Percentiles rank a stretch among this genome's conserved stretches.
phyloP scores from a whole-genome alignment of 2,113 vertebrate species.

The Chunga burmeisteri region DNA sequence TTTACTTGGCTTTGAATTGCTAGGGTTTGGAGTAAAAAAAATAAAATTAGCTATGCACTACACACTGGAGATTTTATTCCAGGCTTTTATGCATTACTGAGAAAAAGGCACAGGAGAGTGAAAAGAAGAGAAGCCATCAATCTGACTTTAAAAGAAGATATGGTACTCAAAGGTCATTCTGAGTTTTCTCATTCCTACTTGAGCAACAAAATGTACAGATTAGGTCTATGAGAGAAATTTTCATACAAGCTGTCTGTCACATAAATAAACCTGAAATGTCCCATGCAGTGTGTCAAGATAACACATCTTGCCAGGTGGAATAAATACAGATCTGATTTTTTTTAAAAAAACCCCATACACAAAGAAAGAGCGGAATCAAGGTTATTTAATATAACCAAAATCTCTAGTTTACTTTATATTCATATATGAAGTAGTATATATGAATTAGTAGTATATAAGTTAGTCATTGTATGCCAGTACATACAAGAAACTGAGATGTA shows the following conservation, averaged over 20 bases:
- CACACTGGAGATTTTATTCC: conserved; percentile 47
- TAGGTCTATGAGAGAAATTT: not conserved
- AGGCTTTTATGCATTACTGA: not conserved
- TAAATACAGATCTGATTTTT: not conserved
- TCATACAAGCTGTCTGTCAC: not conserved
- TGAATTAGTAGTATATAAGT: not conserved
- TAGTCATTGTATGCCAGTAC: not conserved
- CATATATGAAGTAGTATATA: not conserved
- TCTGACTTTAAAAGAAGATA: conserved; percentile 11
- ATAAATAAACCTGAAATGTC: not conserved
- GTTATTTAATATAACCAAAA: not conserved
- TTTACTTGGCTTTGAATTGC: conserved; percentile 69
- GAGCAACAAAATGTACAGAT: not conserved
- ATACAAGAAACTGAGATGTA: not conserved
- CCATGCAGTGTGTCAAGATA: not conserved
- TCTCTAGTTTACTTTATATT: not conserved
- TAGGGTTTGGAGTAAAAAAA: conserved; percentile 57
- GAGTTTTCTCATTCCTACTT: not conserved
- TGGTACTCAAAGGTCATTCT: not conserved
- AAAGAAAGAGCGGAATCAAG: not conserved
- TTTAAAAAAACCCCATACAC: not conserved
- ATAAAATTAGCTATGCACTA: conserved; percentile 54
- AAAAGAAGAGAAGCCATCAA: not conserved
- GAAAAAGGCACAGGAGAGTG: conserved; percentile 21
- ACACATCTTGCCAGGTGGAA: not conserved